Evolutionary conservation across 2,797 vertebrate species (phyloP), one percentile per base, ranked within the genome.

Genomic region (Crocidura indochinensis): DNA sequence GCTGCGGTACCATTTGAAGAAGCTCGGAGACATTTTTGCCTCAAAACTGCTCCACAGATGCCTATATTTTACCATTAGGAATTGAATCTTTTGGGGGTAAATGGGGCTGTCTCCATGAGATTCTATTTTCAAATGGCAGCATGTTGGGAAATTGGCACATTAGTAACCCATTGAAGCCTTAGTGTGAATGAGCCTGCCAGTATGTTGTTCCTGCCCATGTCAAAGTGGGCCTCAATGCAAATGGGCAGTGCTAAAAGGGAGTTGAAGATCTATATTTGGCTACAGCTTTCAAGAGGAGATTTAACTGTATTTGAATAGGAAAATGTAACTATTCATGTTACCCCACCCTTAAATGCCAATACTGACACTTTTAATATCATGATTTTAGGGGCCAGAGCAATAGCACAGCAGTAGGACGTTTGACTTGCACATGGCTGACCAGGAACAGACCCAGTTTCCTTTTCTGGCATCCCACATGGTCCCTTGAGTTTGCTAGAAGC

Each of bases 81-180:
- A 94, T 92, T 92, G 72, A 53, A 64, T 85, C 77, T 78, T 85
- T 74, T 20, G 31, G 53, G 53, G 38, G 46, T 81, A 73, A 73
- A 60, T 76, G 71, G n/a, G 64, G 8, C 27, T 78, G 24, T 90
- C 20, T 89, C 47, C 20, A 71, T 15, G 24, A 88, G 47, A 9
- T 74, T 76, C 83, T 87, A 15, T 53, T 87, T 82, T 47, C 74
- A 89, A 81, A 71, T 31, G 51, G 51, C 12, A 51, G n/a, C 62
- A n/a, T 27, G 71, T 80, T 73, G 79, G 72, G 49, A 80, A 64
- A 80, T 6, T 38, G 27, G 46, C 0, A 0, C 60, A 79, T 62
- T 79, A 53, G 20, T 56, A 68, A 80, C 8, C 44, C 81, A 87
- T 51, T 84, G 64, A 65, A 74, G 38, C 49, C 74, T 89, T 12